Evolutionary conservation across 2,113 vertebrate species (phyloP).

Genomic region (Seriola quinqueradiata): DNA sequence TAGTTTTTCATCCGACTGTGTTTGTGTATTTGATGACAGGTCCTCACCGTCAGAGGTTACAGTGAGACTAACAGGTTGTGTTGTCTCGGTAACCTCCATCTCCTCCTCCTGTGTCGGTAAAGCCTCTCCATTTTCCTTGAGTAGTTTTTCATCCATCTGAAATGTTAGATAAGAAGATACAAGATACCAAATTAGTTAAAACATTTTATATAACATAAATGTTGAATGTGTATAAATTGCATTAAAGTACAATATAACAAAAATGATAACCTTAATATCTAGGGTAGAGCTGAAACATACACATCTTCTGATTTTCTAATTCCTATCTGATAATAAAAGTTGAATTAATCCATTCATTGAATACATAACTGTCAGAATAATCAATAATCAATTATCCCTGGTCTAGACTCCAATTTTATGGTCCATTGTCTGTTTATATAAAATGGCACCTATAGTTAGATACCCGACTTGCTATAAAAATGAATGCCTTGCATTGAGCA

Average conservation of each 20-base stretch:
- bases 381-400: not conserved
- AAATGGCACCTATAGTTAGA: not conserved
- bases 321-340: not conserved
- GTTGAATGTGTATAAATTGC: not conserved
- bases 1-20: not conserved
- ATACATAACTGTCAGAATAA: not conserved
- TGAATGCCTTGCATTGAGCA: not conserved
- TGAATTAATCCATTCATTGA: not conserved
- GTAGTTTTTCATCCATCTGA: conserved; percentile 45
- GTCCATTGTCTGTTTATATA: not conserved
- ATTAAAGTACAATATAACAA: not conserved
- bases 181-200: not conserved
- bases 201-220: not conserved
- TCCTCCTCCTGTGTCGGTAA: not conserved
- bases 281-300: not conserved
- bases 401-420: not conserved
- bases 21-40: not conserved
- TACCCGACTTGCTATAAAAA: no score
- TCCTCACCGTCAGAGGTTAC: not conserved
- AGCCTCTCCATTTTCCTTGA: not conserved
- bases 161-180: no score
- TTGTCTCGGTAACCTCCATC: conserved; percentile 49
- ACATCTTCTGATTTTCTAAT: not conserved
- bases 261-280: not conserved
- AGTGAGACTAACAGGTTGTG: conserved; percentile 8